Evolutionary conservation across 2,888 invertebrate genomes (phyloP).

Genomic region (Ormyrus rosae): DNA sequence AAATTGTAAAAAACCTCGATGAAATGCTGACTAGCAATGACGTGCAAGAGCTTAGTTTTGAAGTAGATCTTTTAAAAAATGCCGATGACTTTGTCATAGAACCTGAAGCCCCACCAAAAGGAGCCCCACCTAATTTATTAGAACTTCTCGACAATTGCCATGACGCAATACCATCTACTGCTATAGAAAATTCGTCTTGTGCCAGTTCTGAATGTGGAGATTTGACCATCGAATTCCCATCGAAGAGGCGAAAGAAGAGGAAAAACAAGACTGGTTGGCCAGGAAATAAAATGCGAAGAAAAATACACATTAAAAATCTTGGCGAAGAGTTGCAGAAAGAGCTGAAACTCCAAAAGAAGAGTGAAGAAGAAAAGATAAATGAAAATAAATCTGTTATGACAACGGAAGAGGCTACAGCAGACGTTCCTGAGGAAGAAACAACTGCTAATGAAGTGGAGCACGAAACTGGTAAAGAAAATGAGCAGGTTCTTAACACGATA

Average conservation of each 20-base stretch:
- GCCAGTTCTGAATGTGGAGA: constrained; percentile 74
- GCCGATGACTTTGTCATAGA: constrained; percentile 55
- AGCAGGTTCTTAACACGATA: constrained; percentile 38
- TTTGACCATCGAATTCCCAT: constrained; percentile 65
- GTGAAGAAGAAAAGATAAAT: constrained; percentile 19
- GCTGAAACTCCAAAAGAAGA: constrained; percentile 60
- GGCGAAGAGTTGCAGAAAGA: constrained; percentile 64
- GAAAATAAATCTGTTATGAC: background rate
- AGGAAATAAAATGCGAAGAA: constrained; percentile 70
- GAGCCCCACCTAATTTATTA: constrained; percentile 70
- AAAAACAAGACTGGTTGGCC: constrained; percentile 91
- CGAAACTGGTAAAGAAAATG: constrained; percentile 66
- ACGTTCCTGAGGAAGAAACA: constrained; percentile 67
- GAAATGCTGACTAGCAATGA: constrained; percentile 76
- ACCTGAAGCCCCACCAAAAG: constrained; percentile 62
- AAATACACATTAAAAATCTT: constrained; percentile 63
- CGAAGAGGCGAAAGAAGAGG: constrained; percentile 79
- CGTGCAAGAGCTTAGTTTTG: constrained; percentile 77
- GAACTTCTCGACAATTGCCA: constrained; percentile 72
- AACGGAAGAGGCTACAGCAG: constrained; percentile 26
- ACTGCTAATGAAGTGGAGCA: constrained; percentile 68
- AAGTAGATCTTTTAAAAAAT: constrained; percentile 63
- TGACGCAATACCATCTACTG: constrained; percentile 64
- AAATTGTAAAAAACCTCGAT: constrained; percentile 75
- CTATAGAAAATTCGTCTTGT: constrained; percentile 72